These are phyloP conservation scores for Ormyrus pomaceus DNA, from an alignment of 2,888 invertebrate species.

Conservation along the genomic window DNA sequence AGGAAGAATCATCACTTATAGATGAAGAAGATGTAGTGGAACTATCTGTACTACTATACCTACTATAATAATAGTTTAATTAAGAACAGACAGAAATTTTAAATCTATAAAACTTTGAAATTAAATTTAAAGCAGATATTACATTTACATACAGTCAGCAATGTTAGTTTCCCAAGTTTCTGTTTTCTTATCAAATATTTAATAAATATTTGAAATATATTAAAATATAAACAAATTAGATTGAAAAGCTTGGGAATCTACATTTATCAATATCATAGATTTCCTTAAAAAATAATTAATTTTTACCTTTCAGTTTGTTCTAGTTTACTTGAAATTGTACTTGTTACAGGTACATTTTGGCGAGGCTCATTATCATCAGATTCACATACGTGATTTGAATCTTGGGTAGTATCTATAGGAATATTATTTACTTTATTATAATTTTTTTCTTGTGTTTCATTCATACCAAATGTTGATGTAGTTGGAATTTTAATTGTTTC, in stretches of 20 bases:
- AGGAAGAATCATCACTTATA: conserved; percentile 71
- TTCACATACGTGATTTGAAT: conserved; percentile 49
- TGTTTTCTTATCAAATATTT: not conserved
- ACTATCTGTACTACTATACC: conserved; percentile 60
- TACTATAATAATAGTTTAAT: conserved; percentile 66
- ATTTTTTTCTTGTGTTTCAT: conserved; percentile 18
- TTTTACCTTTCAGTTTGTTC: conserved; percentile 59
- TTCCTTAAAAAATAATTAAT: not conserved
- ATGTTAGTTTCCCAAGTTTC: too few species aligned
- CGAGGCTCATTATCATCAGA: conserved; percentile 61
- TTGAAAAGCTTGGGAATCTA: too few species aligned
- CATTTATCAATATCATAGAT: too few species aligned
- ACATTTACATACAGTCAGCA: too few species aligned
- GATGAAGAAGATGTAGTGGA: conserved; percentile 64
- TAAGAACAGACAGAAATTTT: too few species aligned
- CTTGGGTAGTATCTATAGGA: conserved; percentile 47
- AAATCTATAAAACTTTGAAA: too few species aligned
- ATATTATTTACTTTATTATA: conserved; percentile 18
- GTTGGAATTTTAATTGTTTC: conserved; percentile 1
- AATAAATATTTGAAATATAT: not conserved
- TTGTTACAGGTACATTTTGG: conserved; percentile 60
- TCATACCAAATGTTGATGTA: conserved; percentile 20
- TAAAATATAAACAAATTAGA: not conserved
- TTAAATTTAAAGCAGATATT: too few species aligned
- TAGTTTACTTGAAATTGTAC: conserved; percentile 60